Base-by-base conservation (phyloP, 2,797 vertebrate species). In the Mallotus villosus region DNA sequence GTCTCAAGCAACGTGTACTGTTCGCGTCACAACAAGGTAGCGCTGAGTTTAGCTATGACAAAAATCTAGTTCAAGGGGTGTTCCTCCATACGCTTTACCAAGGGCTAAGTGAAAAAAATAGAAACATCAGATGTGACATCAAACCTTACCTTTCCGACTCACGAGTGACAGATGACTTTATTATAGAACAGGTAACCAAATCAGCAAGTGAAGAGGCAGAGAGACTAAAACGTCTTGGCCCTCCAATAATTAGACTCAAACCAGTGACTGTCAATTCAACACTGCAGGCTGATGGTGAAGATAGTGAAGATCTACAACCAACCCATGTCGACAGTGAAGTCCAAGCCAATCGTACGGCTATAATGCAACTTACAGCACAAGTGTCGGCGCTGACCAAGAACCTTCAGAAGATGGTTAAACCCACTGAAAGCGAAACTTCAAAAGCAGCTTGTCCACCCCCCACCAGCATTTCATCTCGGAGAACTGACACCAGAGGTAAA, bases 151-250 rank as follows among this genome's bases (percentile, higher is more conserved):
- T 81, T 1, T 61, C 27, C 1, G 37, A 84, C 53, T 22, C 73
- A 9, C 59, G 71, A 17, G 63, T 76, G 4, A 79, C 17, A 70
- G 79, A 70, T 53, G 74, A 81, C n/a, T 65, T 75, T 22, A 12
- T 84, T 0, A 17, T 81, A 14, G 75, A 87, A 3, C 72, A 81
- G n/a, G 82, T 83, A 1, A 81, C 77, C 3, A 79, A 76, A 41
- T 81, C 77, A 9, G 71, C 72, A 0, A 80, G 63, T 69, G 76
- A 81, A 1, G 80, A 86, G 2, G 58, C 46, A 58, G 71, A 78
- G 3, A 82, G 73, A 66, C 71, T 73, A 1, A 83, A 11, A 71
- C 24, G 62, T 1, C 25, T 79, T 14, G 79, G 79, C 0, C 1
- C 61, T 4, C 2, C 14, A 51, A 80, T 78, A 55, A 41, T 12